Conservation (phyloP, 1,140 invertebrate species). For the Bombus consobrinus region DNA sequence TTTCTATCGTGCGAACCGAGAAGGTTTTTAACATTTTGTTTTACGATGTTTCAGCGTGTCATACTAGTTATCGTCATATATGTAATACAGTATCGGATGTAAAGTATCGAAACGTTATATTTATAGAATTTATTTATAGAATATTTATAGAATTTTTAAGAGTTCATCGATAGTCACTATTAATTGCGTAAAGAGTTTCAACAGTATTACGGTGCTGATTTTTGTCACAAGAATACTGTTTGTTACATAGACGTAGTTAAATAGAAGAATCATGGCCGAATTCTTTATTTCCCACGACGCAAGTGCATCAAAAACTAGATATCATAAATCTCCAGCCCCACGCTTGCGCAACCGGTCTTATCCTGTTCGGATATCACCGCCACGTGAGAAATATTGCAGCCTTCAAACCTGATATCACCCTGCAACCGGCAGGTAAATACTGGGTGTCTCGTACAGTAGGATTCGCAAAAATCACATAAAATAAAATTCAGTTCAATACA, state of each 20-base stretch:
- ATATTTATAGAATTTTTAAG: too few species aligned
- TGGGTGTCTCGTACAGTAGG: not conserved
- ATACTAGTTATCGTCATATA: too few species aligned
- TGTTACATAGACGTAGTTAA: not conserved
- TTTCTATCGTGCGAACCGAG: too few species aligned
- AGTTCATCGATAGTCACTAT: too few species aligned
- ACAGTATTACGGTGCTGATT: not conserved
- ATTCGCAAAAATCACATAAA: not conserved
- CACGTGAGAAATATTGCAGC: slow-evolving; percentile 20
- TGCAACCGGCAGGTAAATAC: slow-evolving; percentile 1
- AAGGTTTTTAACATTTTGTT: too few species aligned
- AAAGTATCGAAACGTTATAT: too few species aligned
- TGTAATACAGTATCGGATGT: too few species aligned
- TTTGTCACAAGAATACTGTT: not conserved
- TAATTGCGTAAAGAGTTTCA: not conserved
- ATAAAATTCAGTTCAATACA: too few species aligned
- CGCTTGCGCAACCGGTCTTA: slow-evolving; percentile 11
- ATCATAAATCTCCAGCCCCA: slow-evolving; percentile 15
- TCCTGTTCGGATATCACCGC: slow-evolving; percentile 22
- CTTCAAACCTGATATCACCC: slow-evolving; percentile 13
- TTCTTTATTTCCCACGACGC: not conserved
- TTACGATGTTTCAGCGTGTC: too few species aligned
- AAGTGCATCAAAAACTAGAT: not conserved
- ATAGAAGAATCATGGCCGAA: not conserved
- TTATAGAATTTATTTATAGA: too few species aligned